Evolutionary conservation across 2,888 invertebrate genomes (phyloP), one percentile per base, ranked within the genome.

Genomic region (Rhabditophanes sp.): DNA sequence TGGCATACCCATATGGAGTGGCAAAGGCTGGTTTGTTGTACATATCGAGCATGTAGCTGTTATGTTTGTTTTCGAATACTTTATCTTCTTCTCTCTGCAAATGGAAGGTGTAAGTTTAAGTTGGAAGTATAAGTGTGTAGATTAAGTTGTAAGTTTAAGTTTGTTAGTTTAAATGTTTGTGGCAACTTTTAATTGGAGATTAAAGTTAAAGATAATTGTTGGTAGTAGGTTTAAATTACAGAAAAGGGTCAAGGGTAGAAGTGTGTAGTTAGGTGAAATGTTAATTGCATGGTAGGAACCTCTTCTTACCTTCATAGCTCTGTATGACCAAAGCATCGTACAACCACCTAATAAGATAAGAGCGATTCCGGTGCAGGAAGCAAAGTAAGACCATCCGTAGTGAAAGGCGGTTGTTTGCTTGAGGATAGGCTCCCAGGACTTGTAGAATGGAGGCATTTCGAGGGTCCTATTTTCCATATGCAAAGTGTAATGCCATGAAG

Each of bases 341-440:
- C 51, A 29, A 16, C 58, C 51, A 12, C 53, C 45, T 17, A 85
- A 73, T 65, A 87, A 75, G 65, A 82, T 78, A 72, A 82, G 79
- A 61, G 79, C 83, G 67, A 87, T 83, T 70, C 85, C 85, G 72
- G 83, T 80, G 87, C 87, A 88, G 69, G 85, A 82, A 68, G 84
- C 77, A 75, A 84, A 79, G 75, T 87, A 88, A 63, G 85, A 85
- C 85, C 85, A 88, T 72, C 84, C 85, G 74, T 85, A 87, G 73
- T 50, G 55, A 28, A 46, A 29, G 3, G 40, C 46, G n/a, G 63
- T 57, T 11, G 48, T 42, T 19, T 37, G 29, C 40, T 50, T 56
- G 23, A 63, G 42, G 9, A 53, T 35, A 36, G 58, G 50, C 25
- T 65, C 66, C 87, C 87, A 87, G 63, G 82, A 81, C 68, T 82